Conservation (phyloP, 2,797 vertebrate species). For the Darevskia mixta region DNA sequence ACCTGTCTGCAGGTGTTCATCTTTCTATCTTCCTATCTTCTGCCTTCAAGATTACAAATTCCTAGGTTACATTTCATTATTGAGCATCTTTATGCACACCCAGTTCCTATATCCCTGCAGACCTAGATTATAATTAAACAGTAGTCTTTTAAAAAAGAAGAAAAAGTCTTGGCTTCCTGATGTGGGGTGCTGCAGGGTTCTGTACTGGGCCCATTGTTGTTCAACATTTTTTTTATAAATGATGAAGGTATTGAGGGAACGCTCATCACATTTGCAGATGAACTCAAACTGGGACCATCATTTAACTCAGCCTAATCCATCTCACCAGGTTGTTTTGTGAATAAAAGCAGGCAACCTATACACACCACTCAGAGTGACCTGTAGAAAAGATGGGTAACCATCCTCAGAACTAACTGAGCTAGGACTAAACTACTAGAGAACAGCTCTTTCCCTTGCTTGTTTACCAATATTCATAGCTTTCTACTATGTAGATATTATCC, state of each 20-base stretch:
- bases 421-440: neutral
- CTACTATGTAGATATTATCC: neutral
- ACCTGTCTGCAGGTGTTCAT: conserved; percentile 58
- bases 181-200: neutral
- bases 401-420: neutral
- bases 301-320: no score
- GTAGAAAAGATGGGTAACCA: neutral
- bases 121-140: neutral
- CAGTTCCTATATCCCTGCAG: neutral
- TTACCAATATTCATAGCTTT: conserved; percentile 13
- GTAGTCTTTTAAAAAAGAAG: no score
- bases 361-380: neutral
- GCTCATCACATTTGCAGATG: no score
- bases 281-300: no score
- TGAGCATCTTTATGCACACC: conserved; percentile 18
- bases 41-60: conserved; percentile 42
- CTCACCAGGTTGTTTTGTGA: neutral
- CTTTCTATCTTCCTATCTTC: conserved; percentile 44
- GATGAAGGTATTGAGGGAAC: no score
- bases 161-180: neutral
- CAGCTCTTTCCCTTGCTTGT: neutral
- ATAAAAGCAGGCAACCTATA: no score
- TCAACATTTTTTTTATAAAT: no score
- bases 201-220: no score
- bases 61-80: conserved; percentile 18